Percentiles rank a stretch among this genome's conserved stretches.
phyloP scores from a whole-genome alignment of 1,140 invertebrate species.

The Diploscapter pachys region DNA sequence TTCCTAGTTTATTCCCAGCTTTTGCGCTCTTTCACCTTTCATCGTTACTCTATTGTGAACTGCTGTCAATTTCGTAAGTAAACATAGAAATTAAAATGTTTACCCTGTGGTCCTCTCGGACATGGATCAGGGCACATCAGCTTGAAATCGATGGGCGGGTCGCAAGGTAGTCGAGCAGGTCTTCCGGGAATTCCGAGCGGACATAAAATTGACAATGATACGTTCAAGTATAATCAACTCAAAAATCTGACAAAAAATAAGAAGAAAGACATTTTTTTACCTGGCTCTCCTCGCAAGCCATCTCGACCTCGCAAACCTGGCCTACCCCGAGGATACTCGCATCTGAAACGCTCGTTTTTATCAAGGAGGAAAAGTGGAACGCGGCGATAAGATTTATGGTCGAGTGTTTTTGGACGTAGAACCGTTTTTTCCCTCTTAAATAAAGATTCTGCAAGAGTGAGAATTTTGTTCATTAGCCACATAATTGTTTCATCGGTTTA shows the following conservation, averaged over 20 bases:
- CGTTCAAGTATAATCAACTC: no score
- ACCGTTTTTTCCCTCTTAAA: no score
- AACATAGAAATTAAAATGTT: no score
- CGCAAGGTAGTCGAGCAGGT: conserved; percentile 47
- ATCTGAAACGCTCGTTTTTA: conserved; percentile 15
- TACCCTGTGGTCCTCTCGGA: conserved; percentile 29
- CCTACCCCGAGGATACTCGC: conserved; percentile 29
- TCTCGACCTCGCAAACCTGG: conserved; percentile 27
- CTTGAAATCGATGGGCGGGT: conserved; percentile 30
- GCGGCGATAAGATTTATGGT: neutral
- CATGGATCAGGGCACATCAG: conserved; percentile 30
- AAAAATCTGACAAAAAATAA: no score
- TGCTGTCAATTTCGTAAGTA: no score
- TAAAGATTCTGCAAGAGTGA: no score
- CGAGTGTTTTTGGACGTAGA: no score
- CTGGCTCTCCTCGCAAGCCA: conserved; percentile 25
- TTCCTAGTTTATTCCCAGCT: no score
- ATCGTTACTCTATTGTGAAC: no score
- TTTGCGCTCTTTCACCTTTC: no score
- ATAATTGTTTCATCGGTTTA: conserved; percentile 13
- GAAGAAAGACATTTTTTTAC: neutral
- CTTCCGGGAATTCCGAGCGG: conserved; percentile 42
- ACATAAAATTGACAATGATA: no score
- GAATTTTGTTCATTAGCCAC: neutral
- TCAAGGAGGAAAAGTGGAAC: conserved; percentile 2